These are phyloP conservation scores for Erebia epiphron DNA, from an alignment of 2,888 invertebrate genomes.

Conservation along the genomic window DNA sequence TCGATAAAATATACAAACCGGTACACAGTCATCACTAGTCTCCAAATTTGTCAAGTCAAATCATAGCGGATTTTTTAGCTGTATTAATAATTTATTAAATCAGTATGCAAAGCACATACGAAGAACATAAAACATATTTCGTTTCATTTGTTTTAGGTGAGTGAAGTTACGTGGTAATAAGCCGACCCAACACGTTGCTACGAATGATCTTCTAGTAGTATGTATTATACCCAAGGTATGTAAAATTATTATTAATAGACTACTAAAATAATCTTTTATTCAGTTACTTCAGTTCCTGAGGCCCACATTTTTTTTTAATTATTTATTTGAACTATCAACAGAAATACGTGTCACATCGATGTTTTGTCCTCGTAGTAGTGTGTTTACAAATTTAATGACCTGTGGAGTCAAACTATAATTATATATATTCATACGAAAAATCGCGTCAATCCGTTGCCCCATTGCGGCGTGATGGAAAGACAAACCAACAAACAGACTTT, in stretches of 20 bases:
- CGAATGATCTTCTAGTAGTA: conserved; percentile 55
- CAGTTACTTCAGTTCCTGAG: background rate
- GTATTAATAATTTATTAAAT: background rate
- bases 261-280: background rate
- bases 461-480: no score
- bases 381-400: no score
- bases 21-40: background rate
- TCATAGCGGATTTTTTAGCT: conserved; percentile 1
- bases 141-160: conserved; percentile 51
- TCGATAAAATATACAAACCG: background rate
- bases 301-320: no score
- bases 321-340: no score
- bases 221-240: conserved; percentile 77
- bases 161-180: conserved; percentile 46
- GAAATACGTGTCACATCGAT: no score
- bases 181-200: conserved; percentile 12
- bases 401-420: no score
- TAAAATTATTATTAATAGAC: background rate
- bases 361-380: no score
- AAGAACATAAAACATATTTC: conserved; percentile 1
- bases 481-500: no score
- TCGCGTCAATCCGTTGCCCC: no score
- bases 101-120: conserved; percentile 11
- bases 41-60: background rate
- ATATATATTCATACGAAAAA: no score